phyloP scores from a whole-genome alignment of 2,113 vertebrate genomes.

The Odontophorus gujanensis region DNA sequence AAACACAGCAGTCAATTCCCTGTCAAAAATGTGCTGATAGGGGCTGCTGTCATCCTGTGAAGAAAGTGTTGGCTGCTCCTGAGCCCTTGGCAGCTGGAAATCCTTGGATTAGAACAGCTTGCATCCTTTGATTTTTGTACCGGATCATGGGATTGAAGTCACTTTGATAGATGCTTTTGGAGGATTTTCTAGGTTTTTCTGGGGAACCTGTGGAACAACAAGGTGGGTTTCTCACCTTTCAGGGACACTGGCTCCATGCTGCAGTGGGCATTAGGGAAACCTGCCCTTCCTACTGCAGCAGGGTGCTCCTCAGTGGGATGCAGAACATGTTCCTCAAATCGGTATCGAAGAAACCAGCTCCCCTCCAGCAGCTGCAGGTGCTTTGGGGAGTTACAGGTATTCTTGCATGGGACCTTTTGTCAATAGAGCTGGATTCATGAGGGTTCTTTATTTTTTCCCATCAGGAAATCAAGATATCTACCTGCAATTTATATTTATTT shows the following conservation, averaged over 20 bases:
- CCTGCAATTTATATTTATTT: not conserved
- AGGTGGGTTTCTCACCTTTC: constrained; percentile 39
- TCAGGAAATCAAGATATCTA: not conserved
- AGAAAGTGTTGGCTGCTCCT: constrained; percentile 55
- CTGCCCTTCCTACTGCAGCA: not conserved
- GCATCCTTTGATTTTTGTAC: constrained; percentile 82
- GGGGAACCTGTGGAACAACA: constrained; percentile 69
- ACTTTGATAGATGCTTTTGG: constrained; percentile 77
- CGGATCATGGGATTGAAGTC: constrained; percentile 78
- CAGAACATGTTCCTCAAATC: constrained; percentile 9
- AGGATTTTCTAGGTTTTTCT: constrained; percentile 68
- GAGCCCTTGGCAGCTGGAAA: constrained; percentile 79
- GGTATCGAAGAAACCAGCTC: not conserved
- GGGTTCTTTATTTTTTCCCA: not conserved
- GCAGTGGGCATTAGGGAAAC: not conserved
- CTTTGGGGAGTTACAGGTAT: not conserved
- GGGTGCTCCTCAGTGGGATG: not conserved
- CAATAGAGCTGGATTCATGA: not conserved
- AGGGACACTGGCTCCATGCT: no score
- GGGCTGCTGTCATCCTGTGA: constrained; percentile 48
- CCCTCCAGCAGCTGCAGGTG: not conserved
- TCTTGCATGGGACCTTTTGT: not conserved
- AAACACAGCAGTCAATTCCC: constrained; percentile 32
- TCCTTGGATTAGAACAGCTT: constrained; percentile 85
- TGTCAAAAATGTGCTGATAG: constrained; percentile 62